Conservation (phyloP, 1,140 invertebrate genomes). For the Drosophila athabasca region DNA sequence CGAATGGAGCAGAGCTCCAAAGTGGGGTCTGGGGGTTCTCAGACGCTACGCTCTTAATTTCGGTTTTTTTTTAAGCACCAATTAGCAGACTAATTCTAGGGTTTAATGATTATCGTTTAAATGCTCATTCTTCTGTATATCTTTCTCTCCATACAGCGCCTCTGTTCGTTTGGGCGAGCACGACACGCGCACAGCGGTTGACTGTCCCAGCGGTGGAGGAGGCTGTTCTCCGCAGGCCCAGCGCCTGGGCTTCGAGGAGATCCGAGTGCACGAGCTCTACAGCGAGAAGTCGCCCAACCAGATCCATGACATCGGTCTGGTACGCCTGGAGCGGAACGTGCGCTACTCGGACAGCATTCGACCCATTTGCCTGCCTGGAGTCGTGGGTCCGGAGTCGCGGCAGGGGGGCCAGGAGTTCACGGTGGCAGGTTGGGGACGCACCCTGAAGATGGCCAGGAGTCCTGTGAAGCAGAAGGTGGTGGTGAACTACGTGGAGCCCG, state of each 20-base stretch:
- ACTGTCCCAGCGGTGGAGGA: constrained; percentile 82
- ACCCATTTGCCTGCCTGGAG: constrained; percentile 86
- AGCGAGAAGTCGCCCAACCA: constrained; percentile 58
- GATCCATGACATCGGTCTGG: constrained; percentile 84
- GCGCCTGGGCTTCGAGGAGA: constrained; percentile 67
- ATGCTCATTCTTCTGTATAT: constrained; percentile 6
- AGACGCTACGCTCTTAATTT: constrained; percentile 44
- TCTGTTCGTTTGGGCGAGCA: constrained; percentile 85
- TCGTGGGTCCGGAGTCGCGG: constrained; percentile 33
- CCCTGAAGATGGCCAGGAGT: constrained; percentile 79
- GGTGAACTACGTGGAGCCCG: constrained; percentile 56
- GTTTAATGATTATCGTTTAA: constrained; percentile 49
- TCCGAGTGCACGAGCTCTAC: constrained; percentile 84
- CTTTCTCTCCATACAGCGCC: constrained; percentile 32
- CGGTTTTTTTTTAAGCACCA: constrained; percentile 43
- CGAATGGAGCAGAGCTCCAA: background rate
- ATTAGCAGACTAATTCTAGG: constrained; percentile 67
- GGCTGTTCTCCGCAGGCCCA: constrained; percentile 56
- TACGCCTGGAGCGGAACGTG: constrained; percentile 82
- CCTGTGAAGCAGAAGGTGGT: constrained; percentile 64
- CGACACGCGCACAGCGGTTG: constrained; percentile 83
- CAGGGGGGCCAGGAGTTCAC: constrained; percentile 80
- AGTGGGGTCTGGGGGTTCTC: constrained; percentile 26
- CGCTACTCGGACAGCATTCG: constrained; percentile 84
- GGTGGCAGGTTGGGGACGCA: constrained; percentile 89